These are phyloP conservation scores for Sycophaga agraensis DNA, from an alignment of 1,140 invertebrate species.

Conservation along the genomic window DNA sequence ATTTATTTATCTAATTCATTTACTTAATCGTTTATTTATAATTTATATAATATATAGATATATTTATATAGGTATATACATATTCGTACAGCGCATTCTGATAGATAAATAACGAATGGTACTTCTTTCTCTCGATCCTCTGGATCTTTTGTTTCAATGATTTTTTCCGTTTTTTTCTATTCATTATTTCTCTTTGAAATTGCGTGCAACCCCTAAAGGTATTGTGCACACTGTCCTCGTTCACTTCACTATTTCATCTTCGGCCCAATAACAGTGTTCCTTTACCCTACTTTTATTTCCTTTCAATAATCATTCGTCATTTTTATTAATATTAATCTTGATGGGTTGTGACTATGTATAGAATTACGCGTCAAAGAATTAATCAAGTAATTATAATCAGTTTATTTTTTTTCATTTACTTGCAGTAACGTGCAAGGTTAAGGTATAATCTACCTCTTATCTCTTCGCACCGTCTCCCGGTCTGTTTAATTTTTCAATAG, in stretches of 20 bases:
- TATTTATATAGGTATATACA: constrained; percentile 31
- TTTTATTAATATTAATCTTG: constrained; percentile 6
- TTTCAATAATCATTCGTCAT: background rate
- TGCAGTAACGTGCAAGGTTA: constrained; percentile 16
- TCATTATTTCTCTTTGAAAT: background rate
- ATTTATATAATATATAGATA: constrained; percentile 29
- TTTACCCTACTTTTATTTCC: too few relatives aligned
- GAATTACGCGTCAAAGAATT: constrained; percentile 22
- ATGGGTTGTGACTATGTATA: constrained; percentile 6
- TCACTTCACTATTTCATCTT: background rate
- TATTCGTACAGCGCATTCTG: constrained; percentile 25
- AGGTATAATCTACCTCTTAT: background rate
- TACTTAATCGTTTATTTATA: constrained; percentile 19
- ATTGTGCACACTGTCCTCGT: background rate
- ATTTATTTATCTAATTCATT: constrained; percentile 11
- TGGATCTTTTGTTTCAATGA: background rate
- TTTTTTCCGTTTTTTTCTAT: background rate
- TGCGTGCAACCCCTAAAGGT: background rate
- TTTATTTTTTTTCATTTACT: constrained; percentile 21
- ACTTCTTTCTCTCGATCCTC: background rate
- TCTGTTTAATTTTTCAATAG: background rate
- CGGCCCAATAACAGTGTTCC: background rate
- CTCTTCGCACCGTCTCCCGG: too few relatives aligned
- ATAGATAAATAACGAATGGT: constrained; percentile 28
- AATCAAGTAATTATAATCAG: constrained; percentile 19